Evolutionary conservation across 2,888 invertebrate species (phyloP).

Genomic region (Dolichopus griseipennis): DNA sequence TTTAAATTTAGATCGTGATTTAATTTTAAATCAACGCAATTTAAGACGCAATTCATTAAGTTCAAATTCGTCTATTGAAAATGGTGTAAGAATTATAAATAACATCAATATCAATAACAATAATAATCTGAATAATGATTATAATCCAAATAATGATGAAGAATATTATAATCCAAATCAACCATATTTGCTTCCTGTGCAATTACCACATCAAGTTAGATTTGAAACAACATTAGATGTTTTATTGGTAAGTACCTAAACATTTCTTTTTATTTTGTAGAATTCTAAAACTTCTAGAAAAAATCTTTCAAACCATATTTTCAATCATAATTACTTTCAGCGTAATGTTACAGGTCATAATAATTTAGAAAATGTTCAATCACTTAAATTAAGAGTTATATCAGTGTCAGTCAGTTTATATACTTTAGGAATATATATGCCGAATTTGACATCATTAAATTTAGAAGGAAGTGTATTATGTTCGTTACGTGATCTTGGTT

Average conservation of each 20-base stretch:
- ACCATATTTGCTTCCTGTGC: constrained; percentile 50
- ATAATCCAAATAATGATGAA: constrained; percentile 27
- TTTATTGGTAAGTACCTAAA: constrained; percentile 43
- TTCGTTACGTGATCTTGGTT: constrained; percentile 60
- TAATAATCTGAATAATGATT: neutral
- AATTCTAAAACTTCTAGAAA: too few relatives aligned
- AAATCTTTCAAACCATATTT: too few relatives aligned
- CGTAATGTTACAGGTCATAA: constrained; percentile 43
- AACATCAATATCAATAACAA: too few relatives aligned
- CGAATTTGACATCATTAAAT: constrained; percentile 51
- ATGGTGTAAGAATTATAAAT: neutral
- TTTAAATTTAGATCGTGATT: constrained; percentile 16
- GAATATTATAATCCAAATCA: constrained; percentile 29
- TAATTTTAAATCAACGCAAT: constrained; percentile 8
- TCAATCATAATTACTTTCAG: too few relatives aligned
- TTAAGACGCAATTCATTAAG: constrained; percentile 16
- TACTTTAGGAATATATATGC: constrained; percentile 53
- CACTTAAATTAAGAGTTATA: constrained; percentile 55
- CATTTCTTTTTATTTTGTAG: too few relatives aligned
- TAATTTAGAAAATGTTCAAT: constrained; percentile 46
- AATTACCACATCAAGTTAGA: constrained; percentile 44
- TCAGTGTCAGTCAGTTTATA: constrained; percentile 57
- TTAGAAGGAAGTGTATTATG: constrained; percentile 59
- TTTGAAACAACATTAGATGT: constrained; percentile 52
- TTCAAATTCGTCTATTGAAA: constrained; percentile 18